These are phyloP conservation scores for Eciton burchellii DNA, from an alignment of 1,140 invertebrate species.

Conservation along the genomic window DNA sequence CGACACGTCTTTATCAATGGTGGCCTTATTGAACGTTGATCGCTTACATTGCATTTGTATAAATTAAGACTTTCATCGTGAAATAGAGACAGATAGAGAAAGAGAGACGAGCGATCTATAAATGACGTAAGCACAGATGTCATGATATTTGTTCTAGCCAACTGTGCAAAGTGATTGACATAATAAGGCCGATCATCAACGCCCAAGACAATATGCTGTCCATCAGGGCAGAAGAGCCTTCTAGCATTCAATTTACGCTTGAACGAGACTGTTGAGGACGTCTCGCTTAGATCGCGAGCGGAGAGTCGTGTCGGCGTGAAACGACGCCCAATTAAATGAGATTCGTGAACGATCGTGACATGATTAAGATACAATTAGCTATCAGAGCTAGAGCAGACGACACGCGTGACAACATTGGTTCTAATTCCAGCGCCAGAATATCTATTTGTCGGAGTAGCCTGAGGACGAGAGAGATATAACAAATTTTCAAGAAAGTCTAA, in stretches of 20 bases:
- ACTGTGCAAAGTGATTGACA: slow-evolving; percentile 24
- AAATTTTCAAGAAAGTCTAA: slow-evolving; percentile 5
- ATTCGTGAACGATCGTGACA: not conserved
- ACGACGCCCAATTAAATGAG: slow-evolving; percentile 4
- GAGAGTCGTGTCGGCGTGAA: not conserved
- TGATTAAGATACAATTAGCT: slow-evolving; percentile 5
- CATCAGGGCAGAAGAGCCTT: not conserved
- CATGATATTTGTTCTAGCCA: not conserved
- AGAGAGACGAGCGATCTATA: slow-evolving; percentile 35
- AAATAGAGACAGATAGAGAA: not conserved
- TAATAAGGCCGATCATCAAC: slow-evolving; percentile 28
- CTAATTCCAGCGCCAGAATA: not conserved
- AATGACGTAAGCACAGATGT: slow-evolving; percentile 24
- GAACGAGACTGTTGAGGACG: slow-evolving; percentile 2
- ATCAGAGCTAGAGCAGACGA: not conserved
- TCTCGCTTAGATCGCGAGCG: not conserved
- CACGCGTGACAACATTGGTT: not conserved
- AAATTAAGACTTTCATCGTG: slow-evolving; percentile 33
- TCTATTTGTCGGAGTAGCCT: not conserved
- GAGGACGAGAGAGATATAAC: not conserved
- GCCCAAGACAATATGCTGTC: not conserved
- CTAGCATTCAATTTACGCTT: slow-evolving; percentile 8
- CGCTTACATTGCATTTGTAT: slow-evolving; percentile 32
- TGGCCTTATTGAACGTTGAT: slow-evolving; percentile 17
- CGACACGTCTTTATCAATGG: slow-evolving; percentile 29